Base-by-base conservation (phyloP, 2,888 invertebrate genomes). In the Cyrtodaria siliqua region DNA sequence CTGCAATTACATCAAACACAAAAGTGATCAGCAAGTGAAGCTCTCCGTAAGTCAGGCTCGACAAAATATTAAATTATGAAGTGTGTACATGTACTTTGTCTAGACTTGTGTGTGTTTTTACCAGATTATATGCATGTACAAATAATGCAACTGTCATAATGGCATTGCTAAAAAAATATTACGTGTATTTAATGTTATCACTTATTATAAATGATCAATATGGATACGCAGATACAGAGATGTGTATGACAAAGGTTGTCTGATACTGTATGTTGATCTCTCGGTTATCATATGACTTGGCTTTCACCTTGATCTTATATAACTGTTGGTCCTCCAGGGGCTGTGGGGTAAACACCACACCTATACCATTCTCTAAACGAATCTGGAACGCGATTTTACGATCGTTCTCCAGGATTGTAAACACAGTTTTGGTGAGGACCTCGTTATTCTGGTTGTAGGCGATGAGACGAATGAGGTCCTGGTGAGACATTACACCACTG, bases 231-330 rank as follows among this genome's bases (percentile, higher is more conserved):
- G 93, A 92, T 16, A 93, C 92, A n/a, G 92, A 88, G 82, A 93
- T 92, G 84, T 90, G 91, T 49, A 93, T 89, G 38, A 92, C 89
- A 72, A 93, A 93, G 3, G 92, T 92, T 2, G 91, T 92, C 69
- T 91, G 90, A 71, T 92, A 92, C 62, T 89, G 88, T 29, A 92
- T 84, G 64, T 86, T 85, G 3, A 76, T 52, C 18, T 85, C 72
- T 44, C 74, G 24, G 61, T 87, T 84, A 81, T 94, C 93, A 78
- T 90, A 93, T 0, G 94, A 94, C 59, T 91, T 88, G 2, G 94
- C 94, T 44, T 91, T 89, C 14, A 94, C 93, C 75, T 92, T 93
- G 44, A 94, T 92, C 75, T 92, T 85, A 86, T 93, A 93, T 29
- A 91, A 84, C 61, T 87, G 84, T 53, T 89, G 89, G 49, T 92